Evolutionary conservation across 2,113 vertebrate genomes (phyloP).

Genomic region (Micronycteris hirsuta): DNA sequence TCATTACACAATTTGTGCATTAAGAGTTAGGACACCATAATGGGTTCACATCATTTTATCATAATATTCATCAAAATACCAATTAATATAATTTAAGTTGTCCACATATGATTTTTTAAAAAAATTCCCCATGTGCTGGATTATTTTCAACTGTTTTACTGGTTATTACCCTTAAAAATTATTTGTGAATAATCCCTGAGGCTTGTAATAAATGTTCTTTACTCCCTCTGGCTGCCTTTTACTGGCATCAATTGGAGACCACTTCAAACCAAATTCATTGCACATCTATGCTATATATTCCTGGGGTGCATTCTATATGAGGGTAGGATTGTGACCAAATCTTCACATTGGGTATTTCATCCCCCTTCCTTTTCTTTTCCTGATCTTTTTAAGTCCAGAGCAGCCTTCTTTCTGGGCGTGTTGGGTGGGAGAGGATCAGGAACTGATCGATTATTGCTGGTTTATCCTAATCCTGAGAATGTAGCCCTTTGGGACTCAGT

Average conservation of each 20-base stretch:
- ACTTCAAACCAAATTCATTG: background rate
- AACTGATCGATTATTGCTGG: background rate
- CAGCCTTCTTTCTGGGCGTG: background rate
- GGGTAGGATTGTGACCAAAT: background rate
- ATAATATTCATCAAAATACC: constrained; percentile 23
- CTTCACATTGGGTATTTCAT: background rate
- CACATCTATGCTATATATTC: background rate
- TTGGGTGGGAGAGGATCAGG: background rate
- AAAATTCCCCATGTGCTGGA: background rate
- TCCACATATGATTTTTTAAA: background rate
- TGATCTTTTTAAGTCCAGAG: background rate
- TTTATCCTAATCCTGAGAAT: background rate
- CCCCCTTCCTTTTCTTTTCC: background rate
- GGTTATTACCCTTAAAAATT: background rate
- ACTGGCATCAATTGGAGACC: background rate
- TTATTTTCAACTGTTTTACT: background rate
- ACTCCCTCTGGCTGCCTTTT: background rate
- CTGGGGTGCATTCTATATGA: background rate
- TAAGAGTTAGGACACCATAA: background rate
- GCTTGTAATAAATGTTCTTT: background rate
- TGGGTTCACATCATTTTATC: background rate
- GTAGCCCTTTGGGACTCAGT: background rate
- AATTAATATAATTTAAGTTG: constrained; percentile 38
- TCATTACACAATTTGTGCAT: constrained; percentile 21
- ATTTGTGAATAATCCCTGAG: background rate